These are phyloP conservation scores for Rhaphigaster nebulosa DNA, from an alignment of 2,888 invertebrate species.

Conservation along the genomic window DNA sequence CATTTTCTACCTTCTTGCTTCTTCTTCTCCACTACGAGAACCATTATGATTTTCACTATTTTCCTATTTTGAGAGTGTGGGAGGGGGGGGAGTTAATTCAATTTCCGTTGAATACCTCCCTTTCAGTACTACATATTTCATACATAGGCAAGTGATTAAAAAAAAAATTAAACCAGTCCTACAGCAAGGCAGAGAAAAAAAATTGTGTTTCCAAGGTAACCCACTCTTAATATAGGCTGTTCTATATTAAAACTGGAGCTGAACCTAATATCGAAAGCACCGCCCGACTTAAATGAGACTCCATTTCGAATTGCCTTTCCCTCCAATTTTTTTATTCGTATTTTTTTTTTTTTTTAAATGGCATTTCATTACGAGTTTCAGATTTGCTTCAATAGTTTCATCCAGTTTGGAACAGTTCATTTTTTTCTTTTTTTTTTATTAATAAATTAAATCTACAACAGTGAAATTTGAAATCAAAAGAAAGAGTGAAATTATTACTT, in stretches of 20 bases:
- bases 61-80: too few relatives aligned
- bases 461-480: too few relatives aligned
- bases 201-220: neutral
- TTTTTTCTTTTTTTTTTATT: neutral
- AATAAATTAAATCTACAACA: too few relatives aligned
- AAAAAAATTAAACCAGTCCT: neutral
- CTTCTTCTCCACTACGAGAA: too few relatives aligned
- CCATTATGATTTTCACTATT: too few relatives aligned
- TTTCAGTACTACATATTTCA: too few relatives aligned
- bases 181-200: neutral
- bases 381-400: neutral
- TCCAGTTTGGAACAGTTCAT: neutral
- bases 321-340: neutral
- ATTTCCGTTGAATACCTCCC: too few relatives aligned
- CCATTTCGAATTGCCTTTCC: slow-evolving; percentile 16
- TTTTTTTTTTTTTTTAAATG: neutral
- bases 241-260: neutral
- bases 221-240: neutral
- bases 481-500: too few relatives aligned
- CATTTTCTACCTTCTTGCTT: too few relatives aligned
- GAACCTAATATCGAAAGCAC: slow-evolving; percentile 24
- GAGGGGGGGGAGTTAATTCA: too few relatives aligned
- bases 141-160: too few relatives aligned
- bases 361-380: slow-evolving; percentile 6
- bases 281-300: neutral